Base-by-base conservation (phyloP, 2,113 vertebrate genomes). In the Hystrix brachyura region DNA sequence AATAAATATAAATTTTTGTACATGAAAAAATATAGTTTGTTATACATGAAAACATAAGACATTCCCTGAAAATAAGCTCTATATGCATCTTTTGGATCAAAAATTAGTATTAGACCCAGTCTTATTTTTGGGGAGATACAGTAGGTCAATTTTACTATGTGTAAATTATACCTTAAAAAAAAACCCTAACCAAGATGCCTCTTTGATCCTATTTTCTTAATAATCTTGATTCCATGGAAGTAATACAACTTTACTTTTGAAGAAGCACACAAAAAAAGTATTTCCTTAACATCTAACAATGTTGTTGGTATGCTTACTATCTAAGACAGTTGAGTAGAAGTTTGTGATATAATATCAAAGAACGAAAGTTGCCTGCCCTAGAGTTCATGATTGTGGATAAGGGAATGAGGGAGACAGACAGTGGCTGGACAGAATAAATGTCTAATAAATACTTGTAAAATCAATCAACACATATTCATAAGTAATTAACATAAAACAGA, bases 401-500 rank as follows among this genome's bases (percentile, higher is more conserved):
- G 1, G 1, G 8, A 72, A 12, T 18, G 6, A 48, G 72, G 21
- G 2, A 48, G 43, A 69, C 4, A 60, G 72, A 92, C 9, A 92
- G 65, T 4, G 64, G 13, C 62, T 25, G 25, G 53, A 81, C n/a
- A 90, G 19, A 90, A 90, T 55, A 86, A 92, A 87, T 55, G 86
- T 5, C 57, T 38, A 91, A 87, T 51, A 87, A 94, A 43, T 53
- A 79, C 7, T 3, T 84, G 60, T 43, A 72, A 65, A 87, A 64
- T 46, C 6, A 79, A 34, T 87, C 18, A 71, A 72, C 25, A 17
- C 10, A 86, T 71, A 78, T 27, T 81, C 43, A 92, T 62, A 72
- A 95, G 62, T 38, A 86, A 94, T 80, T 38, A 38, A 38, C 38
- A 34, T 3, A 92, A 84, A 76, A 90, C 82, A 95, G 90, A 87